phyloP scores from a whole-genome alignment of 2,888 invertebrate genomes.

The Elegia similella region DNA sequence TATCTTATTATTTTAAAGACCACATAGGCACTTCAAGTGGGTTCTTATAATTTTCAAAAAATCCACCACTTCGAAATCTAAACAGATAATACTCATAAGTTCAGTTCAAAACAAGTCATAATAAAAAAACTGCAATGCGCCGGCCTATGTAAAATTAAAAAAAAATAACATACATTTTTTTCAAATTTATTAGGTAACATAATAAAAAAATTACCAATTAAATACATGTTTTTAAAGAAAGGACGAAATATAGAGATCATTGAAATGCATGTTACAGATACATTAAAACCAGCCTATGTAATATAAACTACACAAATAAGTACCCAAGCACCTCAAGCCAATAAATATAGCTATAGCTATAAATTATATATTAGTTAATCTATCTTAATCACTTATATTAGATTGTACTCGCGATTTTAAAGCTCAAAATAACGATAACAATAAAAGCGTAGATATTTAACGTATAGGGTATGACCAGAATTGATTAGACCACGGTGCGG shows the following conservation, averaged over 20 bases:
- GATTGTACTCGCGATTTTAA: conserved; percentile 74
- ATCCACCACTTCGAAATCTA: too few relatives aligned
- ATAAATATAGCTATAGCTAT: conserved; percentile 63
- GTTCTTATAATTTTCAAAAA: too few relatives aligned
- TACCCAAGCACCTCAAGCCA: conserved; percentile 75
- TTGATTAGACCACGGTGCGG: conserved; percentile 19
- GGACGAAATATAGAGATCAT: conserved; percentile 9
- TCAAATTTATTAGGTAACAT: too few relatives aligned
- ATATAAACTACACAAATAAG: conserved; percentile 51
- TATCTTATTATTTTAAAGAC: too few relatives aligned
- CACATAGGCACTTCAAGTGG: too few relatives aligned
- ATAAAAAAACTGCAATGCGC: too few relatives aligned
- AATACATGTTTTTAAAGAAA: neutral
- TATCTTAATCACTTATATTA: conserved; percentile 47
- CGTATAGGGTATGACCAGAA: conserved; percentile 36
- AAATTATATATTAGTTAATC: conserved; percentile 62
- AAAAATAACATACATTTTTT: too few relatives aligned
- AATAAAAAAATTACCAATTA: too few relatives aligned
- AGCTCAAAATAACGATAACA: conserved; percentile 64
- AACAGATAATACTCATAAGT: too few relatives aligned
- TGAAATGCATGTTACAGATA: conserved; percentile 19
- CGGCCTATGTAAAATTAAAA: too few relatives aligned
- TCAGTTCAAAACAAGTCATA: too few relatives aligned
- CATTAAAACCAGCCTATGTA: conserved; percentile 47
- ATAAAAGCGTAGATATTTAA: conserved; percentile 41